Evolutionary conservation across 2,888 invertebrate genomes (phyloP).

Genomic region (Caenorhabditis becei): DNA sequence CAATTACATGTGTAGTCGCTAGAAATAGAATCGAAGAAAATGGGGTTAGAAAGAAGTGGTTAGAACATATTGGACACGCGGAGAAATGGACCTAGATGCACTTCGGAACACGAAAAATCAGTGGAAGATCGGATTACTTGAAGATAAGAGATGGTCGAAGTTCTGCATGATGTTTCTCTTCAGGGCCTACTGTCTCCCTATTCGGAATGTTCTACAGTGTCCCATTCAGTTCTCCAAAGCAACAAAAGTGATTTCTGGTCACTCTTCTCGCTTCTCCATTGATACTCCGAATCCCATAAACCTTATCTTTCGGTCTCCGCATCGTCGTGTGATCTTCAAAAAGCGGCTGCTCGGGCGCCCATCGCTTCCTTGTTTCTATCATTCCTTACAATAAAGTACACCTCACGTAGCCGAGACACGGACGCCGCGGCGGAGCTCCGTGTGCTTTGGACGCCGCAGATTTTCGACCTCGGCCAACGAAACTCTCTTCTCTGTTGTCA

Average conservation of each 20-base stretch:
- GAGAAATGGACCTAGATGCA: neutral
- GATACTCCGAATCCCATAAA: constrained; percentile 52
- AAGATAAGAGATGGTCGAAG: neutral
- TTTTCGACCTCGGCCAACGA: constrained; percentile 19
- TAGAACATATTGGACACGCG: constrained; percentile 3
- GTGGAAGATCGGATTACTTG: neutral
- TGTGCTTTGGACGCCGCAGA: constrained; percentile 32
- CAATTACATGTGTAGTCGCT: neutral
- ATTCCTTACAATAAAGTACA: constrained; percentile 28
- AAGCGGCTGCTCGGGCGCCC: constrained; percentile 21
- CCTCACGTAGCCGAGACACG: constrained; percentile 15
- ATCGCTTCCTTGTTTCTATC: constrained; percentile 25
- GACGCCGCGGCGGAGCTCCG: constrained; percentile 8
- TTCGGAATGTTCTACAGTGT: neutral
- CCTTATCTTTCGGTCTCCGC: constrained; percentile 1
- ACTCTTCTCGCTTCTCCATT: neutral
- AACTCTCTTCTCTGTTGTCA: constrained; percentile 2
- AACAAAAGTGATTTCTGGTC: constrained; percentile 33
- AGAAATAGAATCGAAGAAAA: neutral
- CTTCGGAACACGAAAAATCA: neutral
- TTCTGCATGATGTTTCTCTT: neutral
- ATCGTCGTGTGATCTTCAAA: constrained; percentile 42
- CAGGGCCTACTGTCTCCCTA: neutral
- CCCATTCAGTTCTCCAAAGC: too few relatives aligned
- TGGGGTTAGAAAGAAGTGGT: neutral